Conservation (phyloP, 1,140 invertebrate species). For the Doryteuthis pealeii region DNA sequence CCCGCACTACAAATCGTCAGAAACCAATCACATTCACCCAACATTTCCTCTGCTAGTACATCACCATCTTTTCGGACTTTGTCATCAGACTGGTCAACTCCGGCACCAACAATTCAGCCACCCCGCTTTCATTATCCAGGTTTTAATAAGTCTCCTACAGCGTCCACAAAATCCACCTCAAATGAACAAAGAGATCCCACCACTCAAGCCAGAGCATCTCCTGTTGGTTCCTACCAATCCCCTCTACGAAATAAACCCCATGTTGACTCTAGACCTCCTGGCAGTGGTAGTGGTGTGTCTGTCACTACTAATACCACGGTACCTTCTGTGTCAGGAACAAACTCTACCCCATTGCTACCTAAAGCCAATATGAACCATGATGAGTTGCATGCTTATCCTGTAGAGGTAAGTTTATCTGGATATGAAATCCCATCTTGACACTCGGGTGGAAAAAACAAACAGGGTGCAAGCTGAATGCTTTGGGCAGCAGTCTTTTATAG, state of each 20-base stretch:
- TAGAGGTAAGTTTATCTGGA: conserved; percentile 35
- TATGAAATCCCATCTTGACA: conserved; percentile 9
- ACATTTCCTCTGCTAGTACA: conserved; percentile 11
- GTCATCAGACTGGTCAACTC: conserved; percentile 47
- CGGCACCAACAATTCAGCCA: conserved; percentile 47
- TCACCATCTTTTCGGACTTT: conserved; percentile 28
- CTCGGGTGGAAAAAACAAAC: background rate
- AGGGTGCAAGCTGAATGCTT: background rate
- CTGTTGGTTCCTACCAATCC: background rate
- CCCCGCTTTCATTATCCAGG: conserved; percentile 54
- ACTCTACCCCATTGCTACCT: conserved; percentile 2
- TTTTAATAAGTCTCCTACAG: conserved; percentile 31
- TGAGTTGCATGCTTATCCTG: conserved; percentile 29
- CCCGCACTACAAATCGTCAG: conserved; percentile 38
- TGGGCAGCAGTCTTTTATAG: background rate
- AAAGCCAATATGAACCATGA: conserved; percentile 22
- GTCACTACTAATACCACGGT: background rate
- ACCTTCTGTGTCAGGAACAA: conserved; percentile 14
- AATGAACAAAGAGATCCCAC: conserved; percentile 11
- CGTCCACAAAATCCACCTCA: conserved; percentile 7
- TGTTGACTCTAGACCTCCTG: conserved; percentile 1
- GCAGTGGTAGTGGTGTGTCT: background rate
- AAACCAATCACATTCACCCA: conserved; percentile 35
- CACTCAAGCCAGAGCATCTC: conserved; percentile 5
- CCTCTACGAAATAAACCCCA: background rate